Evolutionary conservation across 2,797 vertebrate genomes (phyloP).

Genomic region (Bovichtus variegatus): DNA sequence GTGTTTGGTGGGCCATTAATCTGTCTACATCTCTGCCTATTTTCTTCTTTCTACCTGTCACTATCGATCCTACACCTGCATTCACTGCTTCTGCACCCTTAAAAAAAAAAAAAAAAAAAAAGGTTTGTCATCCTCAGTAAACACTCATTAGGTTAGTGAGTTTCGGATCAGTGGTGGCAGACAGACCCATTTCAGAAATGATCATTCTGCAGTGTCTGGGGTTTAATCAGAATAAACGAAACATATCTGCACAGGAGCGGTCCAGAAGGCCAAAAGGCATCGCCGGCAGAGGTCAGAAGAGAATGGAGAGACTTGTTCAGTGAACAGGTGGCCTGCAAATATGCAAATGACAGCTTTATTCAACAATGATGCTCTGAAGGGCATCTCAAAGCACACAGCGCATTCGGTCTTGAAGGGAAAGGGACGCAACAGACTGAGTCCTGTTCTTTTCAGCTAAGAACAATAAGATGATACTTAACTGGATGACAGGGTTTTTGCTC

Average conservation of each 20-base stretch:
- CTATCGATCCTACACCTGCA: background rate
- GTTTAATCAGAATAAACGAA: conserved; percentile 8
- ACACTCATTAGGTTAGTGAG: conserved; percentile 22
- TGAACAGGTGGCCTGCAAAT: conserved; percentile 8
- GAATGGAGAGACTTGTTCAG: background rate
- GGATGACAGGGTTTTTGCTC: background rate
- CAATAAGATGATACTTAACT: background rate
- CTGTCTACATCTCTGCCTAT: conserved; percentile 31
- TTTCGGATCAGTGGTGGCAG: conserved; percentile 4
- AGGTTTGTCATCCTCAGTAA: conserved; percentile 8
- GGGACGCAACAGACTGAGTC: background rate
- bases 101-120: background rate
- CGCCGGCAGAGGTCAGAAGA: background rate
- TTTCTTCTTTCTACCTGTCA: conserved; percentile 27
- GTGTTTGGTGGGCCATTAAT: conserved; percentile 48
- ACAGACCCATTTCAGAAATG: conserved; percentile 4
- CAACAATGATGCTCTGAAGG: conserved; percentile 15
- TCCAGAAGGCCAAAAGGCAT: background rate
- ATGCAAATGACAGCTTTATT: conserved; percentile 23
- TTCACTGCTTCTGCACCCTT: background rate
- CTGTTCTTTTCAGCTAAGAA: background rate
- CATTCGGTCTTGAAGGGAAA: conserved; percentile 8
- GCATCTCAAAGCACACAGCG: conserved; percentile 12
- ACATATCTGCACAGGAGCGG: conserved; percentile 12
- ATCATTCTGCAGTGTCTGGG: background rate